Evolutionary conservation across 2,797 vertebrate species (phyloP).

Genomic region (Sebastes melanostomus): DNA sequence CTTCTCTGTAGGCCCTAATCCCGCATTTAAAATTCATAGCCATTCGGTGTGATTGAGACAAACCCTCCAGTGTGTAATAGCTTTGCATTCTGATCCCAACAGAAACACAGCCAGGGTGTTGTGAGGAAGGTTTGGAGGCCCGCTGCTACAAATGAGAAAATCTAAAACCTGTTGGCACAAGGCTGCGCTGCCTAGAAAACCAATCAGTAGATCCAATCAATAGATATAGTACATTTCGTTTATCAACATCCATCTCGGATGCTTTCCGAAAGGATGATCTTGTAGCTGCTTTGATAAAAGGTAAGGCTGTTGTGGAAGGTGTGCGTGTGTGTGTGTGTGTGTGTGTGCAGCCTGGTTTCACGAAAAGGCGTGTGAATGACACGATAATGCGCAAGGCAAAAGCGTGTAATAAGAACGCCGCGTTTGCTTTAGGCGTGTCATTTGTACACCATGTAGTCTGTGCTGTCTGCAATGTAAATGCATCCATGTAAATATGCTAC

Average conservation of each 20-base stretch:
- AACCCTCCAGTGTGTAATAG: conserved; percentile 82
- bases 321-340: background rate
- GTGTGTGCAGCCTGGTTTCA: background rate
- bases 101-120: conserved; percentile 70
- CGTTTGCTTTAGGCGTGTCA: background rate
- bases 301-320: background rate
- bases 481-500: background rate
- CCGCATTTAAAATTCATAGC: conserved; percentile 82
- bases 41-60: conserved; percentile 79
- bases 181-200: conserved; percentile 10
- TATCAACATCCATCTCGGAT: conserved; percentile 20
- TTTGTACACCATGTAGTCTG: background rate
- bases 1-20: conserved; percentile 77
- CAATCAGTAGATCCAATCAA: conserved; percentile 55
- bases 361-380: background rate
- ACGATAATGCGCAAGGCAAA: background rate
- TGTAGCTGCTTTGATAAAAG: conserved; percentile 4
- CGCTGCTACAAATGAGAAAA: conserved; percentile 65
- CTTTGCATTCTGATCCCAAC: conserved; percentile 77
- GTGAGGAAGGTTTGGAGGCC: conserved; percentile 49
- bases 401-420: background rate
- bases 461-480: background rate
- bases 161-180: conserved; percentile 56
- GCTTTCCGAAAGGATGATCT: conserved; percentile 32
- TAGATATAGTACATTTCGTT: conserved; percentile 43